Base-by-base conservation (phyloP, 53 echinoderm and acorn worm species). In the Paelopatides confundens region DNA sequence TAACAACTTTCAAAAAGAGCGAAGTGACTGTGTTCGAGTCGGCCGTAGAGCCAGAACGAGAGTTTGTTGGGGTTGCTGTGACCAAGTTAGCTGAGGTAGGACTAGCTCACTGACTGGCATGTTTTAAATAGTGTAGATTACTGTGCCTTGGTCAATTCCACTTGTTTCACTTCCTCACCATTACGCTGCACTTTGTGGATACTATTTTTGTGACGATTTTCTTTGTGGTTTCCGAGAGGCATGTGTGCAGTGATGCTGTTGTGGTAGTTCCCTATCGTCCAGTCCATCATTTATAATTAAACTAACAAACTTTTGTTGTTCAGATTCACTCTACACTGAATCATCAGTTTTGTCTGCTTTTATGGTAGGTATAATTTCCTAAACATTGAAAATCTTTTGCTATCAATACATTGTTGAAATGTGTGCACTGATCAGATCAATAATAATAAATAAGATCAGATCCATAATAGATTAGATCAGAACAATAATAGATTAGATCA, bases 11-110 rank as follows among this genome's bases (percentile, higher is more conserved):
- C 5, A 71, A 62, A 43, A 82, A 87, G 49, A 90, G 89, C 26
- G 96, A 96, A 88, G 96, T 96, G 86, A 96, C 96, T 66, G 91
- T 96, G 65, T 87, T 94, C 52, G 93, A 95, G 95, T 95, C 95
- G 76, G 89, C 83, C 81, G 81, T 74, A 7, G 88, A 88, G 88
- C 67, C 74, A 71, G 81, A 81, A 17, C 83, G 63, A 43, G 82
- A 77, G 28, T 34, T 90, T 87, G 86, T 64, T 26, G 77, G 86
- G 87, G 87, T 93, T 89, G 86, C 93, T 86, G 76, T 87, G 84
- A 87, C 93, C 88, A 90, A 67, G 69, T 86, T 92, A 84, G 90
- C 92, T 66, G 94, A 96, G 96, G 96, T 96, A 96, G 94, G 87
- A 78, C 40, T 87, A 64, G 87, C 40, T 87, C 49, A 63, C 62